Base-by-base conservation (phyloP, 2,888 invertebrate species). In the Callinectes sapidus region DNA sequence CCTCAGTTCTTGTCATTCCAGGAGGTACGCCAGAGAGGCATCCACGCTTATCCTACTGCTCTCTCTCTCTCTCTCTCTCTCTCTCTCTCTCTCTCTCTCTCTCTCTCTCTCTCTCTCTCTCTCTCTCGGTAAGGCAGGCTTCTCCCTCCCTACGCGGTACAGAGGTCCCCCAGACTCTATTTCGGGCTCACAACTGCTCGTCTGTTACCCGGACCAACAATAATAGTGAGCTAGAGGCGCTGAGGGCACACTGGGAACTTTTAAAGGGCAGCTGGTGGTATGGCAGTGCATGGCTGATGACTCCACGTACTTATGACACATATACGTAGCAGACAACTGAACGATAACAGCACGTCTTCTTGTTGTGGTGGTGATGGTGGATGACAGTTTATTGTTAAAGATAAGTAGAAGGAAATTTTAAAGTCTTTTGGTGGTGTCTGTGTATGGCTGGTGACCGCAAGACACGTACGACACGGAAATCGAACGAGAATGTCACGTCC, bases 41-140 rank as follows among this genome's bases (percentile, higher is more conserved):
- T 81, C 32, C 16, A 35, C 35, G 23, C 16, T 35, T 35, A 35
- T 61, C 35, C 81, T 35, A 35, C 16, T 81, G 14, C 35, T 14
- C 14, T 35, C 81, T 81, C 81, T 81, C 81, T 81, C 81, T 81
- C 81, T 81, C 81, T 81, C 81, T 35, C 81, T 32, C 81, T 81
- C 81, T 32, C 81, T 81, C 71, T 71, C 66, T 71, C 32, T 77
- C 10, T 71, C n/a, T 71, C 66, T 71, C 66, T 71, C 66, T 71
- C 77, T 32, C 32, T 32, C 77, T 77, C n/a, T n/a, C n/a, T n/a
- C 81, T 81, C 71, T 71, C 81, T 81, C 81, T 81, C 81, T 81
- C 81, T 81, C 81, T 81, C 81, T 35, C 81, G 10, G 13, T 81
- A 32, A 35, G 61, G 16, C 16, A 61, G 18, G 18, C 23, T 61